Base-by-base conservation (phyloP, 2,113 vertebrate genomes). In the Gulo gulo region DNA sequence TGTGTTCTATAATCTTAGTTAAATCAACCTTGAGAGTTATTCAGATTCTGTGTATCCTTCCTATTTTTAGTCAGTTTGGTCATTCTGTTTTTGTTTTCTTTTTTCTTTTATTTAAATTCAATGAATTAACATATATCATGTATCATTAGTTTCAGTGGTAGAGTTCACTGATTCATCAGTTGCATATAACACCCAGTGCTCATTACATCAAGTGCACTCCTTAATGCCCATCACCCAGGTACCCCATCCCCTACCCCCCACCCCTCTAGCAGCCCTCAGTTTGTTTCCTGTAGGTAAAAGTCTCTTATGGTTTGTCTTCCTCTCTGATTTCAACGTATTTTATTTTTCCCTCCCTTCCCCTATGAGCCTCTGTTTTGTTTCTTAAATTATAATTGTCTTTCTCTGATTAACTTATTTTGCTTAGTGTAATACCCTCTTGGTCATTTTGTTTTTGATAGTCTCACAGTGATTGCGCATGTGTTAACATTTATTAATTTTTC, bases 401-500 rank as follows among this genome's bases (percentile, higher is more conserved):
- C 67, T 69, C 7, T 69, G 18, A 69, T 69, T 69, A 16, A 36
- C 16, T 69, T 69, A 69, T 10, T 69, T 69, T 21, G n/a, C 67
- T 69, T 69, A 69, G 67, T n/a, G 18, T 69, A 69, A 69, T 36
- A 36, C 8, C 18, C 8, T 36, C 18, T 87, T 81, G 24, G 52
- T 87, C 2, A 74, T 91, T 91, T 96, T 86, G 83, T 24, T 67
- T 92, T 78, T 95, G 47, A 61, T 87, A 78, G 52, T 82, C 76
- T 76, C 82, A n/a, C 39, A 85, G 0, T 73, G 59, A 84, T 78
- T 61, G 14, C 26, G 20, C 2, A 29, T 65, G 23, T 95, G n/a
- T 93, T 89, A 93, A 71, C 61, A 45, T 92, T 95, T 91, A 61
- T 82, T 74, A 87, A 26, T 87, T 81, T 65, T 31, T 69, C 26